Conservation (phyloP, 1,140 invertebrate species). For the Drosophila equinoxialis region DNA sequence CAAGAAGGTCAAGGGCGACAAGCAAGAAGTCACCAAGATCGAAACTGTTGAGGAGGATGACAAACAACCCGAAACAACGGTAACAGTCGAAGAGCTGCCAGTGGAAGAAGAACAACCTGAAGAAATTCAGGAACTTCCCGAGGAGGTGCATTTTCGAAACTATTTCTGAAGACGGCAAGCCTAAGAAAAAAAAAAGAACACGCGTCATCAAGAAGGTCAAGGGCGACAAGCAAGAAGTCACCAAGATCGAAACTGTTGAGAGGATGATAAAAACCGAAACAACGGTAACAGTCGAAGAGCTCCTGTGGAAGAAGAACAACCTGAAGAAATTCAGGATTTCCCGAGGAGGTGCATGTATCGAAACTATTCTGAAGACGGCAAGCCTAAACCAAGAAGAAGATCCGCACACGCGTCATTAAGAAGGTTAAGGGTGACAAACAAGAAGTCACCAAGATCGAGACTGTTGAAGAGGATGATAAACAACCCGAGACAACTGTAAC, state of each 20-base stretch:
- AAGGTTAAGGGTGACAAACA: constrained; percentile 14
- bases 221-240: constrained; percentile 6
- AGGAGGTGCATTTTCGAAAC: constrained; percentile 2
- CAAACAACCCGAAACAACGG: neutral
- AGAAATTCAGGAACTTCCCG: constrained; percentile 8
- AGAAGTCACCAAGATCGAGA: constrained; percentile 10
- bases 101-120: neutral
- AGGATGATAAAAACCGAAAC: constrained; percentile 4
- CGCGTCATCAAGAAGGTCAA: constrained; percentile 11
- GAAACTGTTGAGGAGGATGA: constrained; percentile 4
- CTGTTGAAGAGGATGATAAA: constrained; percentile 1
- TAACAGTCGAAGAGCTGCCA: neutral
- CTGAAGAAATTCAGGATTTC: neutral
- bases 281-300: neutral
- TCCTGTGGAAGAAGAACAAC: neutral
- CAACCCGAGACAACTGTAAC: constrained; percentile 1
- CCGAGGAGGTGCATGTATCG: neutral
- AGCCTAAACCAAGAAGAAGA: constrained; percentile 1
- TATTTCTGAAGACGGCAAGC: neutral
- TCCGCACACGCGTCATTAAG: constrained; percentile 10
- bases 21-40: constrained; percentile 13
- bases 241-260: constrained; percentile 1
- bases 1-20: constrained; percentile 13
- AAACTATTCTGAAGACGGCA: constrained; percentile 2
- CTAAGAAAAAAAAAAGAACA: constrained; percentile 11